These are phyloP conservation scores for Zoanthus gigantus DNA, from an alignment of 92 coral and sea anemone species.

Conservation along the genomic window DNA sequence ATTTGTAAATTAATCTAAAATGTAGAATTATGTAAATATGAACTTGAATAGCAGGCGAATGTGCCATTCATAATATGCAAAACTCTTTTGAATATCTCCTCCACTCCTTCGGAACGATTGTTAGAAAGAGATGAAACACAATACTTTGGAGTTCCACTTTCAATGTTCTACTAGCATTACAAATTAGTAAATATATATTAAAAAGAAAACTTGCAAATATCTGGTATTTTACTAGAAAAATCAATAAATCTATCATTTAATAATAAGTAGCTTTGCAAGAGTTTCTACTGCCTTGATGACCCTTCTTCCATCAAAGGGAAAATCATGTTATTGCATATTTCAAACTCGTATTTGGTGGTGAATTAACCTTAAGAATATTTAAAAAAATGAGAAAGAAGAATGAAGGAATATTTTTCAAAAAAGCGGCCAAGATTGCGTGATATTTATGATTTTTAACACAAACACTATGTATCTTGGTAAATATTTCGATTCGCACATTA, in stretches of 20 bases:
- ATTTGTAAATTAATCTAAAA: slow-evolving; percentile 44
- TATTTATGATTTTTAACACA: not conserved
- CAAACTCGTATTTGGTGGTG: not conserved
- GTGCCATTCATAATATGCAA: slow-evolving; percentile 42
- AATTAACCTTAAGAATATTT: not conserved
- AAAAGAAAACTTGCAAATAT: not conserved
- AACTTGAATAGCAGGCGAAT: slow-evolving; percentile 39
- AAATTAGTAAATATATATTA: not conserved
- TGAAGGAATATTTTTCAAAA: not conserved
- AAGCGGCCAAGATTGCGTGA: not conserved
- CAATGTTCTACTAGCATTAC: not conserved
- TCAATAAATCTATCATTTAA: slow-evolving; percentile 11
- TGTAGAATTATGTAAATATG: slow-evolving; percentile 31
- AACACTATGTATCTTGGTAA: not conserved
- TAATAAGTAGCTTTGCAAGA: not conserved
- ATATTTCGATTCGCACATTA: not conserved
- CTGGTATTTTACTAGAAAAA: slow-evolving; percentile 44
- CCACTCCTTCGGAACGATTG: not conserved
- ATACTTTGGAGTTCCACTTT: not conserved
- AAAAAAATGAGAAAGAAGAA: not conserved
- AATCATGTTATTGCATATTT: not conserved
- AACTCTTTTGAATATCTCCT: not conserved
- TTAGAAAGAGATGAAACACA: not conserved
- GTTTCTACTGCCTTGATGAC: not conserved
- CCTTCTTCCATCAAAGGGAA: not conserved